Evolutionary conservation across 2,113 vertebrate species (phyloP), one percentile per base, ranked within the genome.

Genomic region (Dendropsophus ebraccatus): DNA sequence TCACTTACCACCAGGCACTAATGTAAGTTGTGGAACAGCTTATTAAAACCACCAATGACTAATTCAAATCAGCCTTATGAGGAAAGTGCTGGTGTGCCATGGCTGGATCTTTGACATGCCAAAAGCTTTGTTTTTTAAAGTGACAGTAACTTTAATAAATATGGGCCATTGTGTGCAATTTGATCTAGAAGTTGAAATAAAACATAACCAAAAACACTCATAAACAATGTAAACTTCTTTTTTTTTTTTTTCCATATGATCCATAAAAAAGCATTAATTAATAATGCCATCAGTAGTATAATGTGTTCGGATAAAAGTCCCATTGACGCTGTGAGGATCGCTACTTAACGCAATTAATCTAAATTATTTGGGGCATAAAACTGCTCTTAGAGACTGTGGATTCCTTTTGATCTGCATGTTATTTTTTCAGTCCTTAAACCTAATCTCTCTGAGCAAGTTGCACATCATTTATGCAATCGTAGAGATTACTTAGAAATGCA

Each of bases 401-500:
- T 89, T 91, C 87, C 58, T 60, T 91, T 81, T 88, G 81, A 89
- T 85, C 77, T 88, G 16, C 23, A 60, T 35, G 82, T 49, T 88
- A 16, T 84, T 49, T 88, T 69, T 87, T 52, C 67, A 56, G 86
- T 78, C 37, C 87, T 88, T 88, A 88, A 87, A 87, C 85, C 62
- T 87, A 81, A 87, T 80, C 84, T 86, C 49, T 75, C 84, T 17
- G 83, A 77, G 87, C 67, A 74, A 81, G 85, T 81, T 81, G 84
- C 85, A 87, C 60, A 69, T 78, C 84, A 88, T 82, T 78, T 82
- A 50, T 78, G 72, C 87, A 85, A 85, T 83, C 47, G 75, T 28
- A 82, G 73, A 80, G 70, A 88, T 88, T 86, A 86, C 52, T 79
- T 73, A 37, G 41, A 78, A 83, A 87, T 70, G 13, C 10, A 32